Conservation (phyloP, 2,113 vertebrate species). For the Xenopus borealis region DNA sequence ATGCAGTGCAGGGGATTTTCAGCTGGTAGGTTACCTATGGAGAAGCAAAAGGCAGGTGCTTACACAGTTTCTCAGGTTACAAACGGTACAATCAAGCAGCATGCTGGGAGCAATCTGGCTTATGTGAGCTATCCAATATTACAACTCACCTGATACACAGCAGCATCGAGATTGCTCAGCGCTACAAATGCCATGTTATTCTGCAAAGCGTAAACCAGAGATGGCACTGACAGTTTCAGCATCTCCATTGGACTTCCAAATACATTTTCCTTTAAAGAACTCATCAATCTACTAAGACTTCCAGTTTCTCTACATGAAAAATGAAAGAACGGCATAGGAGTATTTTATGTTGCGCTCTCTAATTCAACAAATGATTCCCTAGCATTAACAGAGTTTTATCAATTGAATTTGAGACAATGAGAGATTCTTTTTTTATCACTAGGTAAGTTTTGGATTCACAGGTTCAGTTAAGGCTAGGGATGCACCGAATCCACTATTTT, state of each 20-base stretch:
- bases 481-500: too few species aligned
- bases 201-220: constrained; percentile 89
- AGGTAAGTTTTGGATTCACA: too few species aligned
- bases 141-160: constrained; percentile 86
- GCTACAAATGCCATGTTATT: constrained; percentile 98
- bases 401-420: too few species aligned
- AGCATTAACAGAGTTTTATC: not conserved
- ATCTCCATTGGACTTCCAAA: constrained; percentile 80
- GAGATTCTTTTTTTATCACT: too few species aligned
- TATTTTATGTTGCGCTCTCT: not conserved
- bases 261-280: constrained; percentile 75
- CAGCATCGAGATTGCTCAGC: constrained; percentile 92
- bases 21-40: constrained; percentile 91
- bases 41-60: not conserved
- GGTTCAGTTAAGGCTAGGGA: too few species aligned
- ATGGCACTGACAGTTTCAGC: constrained; percentile 89
- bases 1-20: constrained; percentile 94
- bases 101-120: too few species aligned
- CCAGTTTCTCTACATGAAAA: constrained; percentile 78
- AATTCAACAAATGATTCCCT: not conserved
- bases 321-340: not conserved
- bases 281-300: constrained; percentile 67
- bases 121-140: too few species aligned
- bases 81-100: too few species aligned
- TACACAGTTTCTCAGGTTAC: too few species aligned